Percentiles rank a stretch among this genome's conserved stretches.
Evolutionary conservation across 2,888 invertebrate genomes (phyloP).

Genomic region (Aproaerema taeniolella): DNA sequence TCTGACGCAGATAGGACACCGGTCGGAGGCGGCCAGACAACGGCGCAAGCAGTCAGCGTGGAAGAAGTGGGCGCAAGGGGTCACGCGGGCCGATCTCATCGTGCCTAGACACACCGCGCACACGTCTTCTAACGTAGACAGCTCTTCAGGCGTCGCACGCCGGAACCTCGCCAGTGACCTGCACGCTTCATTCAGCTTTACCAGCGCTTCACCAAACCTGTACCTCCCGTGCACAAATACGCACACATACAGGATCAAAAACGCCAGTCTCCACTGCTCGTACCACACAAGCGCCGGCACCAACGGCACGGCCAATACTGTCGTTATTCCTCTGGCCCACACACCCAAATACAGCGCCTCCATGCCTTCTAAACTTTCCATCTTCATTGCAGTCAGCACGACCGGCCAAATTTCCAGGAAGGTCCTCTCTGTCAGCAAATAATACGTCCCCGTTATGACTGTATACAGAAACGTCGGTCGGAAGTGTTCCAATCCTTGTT

Average conservation of each 20-base stretch:
- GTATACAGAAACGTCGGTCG: conserved; percentile 82
- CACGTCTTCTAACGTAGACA: conserved; percentile 84
- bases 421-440: conserved; percentile 83
- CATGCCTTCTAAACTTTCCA: conserved; percentile 83
- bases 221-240: conserved; percentile 82
- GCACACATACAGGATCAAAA: conserved; percentile 80
- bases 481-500: conserved; percentile 86
- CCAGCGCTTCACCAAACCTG: conserved; percentile 73
- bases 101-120: conserved; percentile 86
- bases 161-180: conserved; percentile 79
- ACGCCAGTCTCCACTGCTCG: conserved; percentile 77
- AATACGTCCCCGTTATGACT: conserved; percentile 81
- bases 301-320: conserved; percentile 74
- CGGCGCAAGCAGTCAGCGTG: conserved; percentile 86
- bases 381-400: conserved; percentile 74
- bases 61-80: conserved; percentile 88
- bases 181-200: conserved; percentile 76
- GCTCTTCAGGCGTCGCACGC: conserved; percentile 80
- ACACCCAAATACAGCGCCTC: conserved; percentile 84
- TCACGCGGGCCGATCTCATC: conserved; percentile 84
- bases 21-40: conserved; percentile 82
- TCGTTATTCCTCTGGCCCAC: conserved; percentile 78
- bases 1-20: conserved; percentile 87
- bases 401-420: conserved; percentile 82
- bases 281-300: conserved; percentile 74